Evolutionary conservation across 2,888 invertebrate species (phyloP), one percentile per base, ranked within the genome.

Genomic region (Phaonia tiefii): DNA sequence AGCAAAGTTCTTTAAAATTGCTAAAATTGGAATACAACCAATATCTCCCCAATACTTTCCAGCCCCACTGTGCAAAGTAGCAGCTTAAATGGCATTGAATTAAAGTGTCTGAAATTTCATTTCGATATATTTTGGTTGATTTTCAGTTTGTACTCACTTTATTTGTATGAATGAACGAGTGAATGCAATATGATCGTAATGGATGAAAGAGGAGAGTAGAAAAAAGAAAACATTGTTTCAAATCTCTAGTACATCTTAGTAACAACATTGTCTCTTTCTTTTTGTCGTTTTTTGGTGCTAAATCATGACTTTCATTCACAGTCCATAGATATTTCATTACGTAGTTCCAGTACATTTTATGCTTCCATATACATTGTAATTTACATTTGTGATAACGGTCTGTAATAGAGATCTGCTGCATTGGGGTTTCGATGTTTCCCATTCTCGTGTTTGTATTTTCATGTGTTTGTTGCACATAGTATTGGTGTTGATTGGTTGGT

Each of bases 81-180:
- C n/a, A n/a, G n/a, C n/a, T n/a, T n/a, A n/a, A n/a, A n/a, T 77
- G 77, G 60, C 80, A 74, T 74, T 72, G 63, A 76, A 15, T 39
- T 46, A 58, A 67, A 56, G 69, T 69, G 56, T 75, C 67, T 54
- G n/a, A 46, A 67, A 63, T 22, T 42, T 63, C 42, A 42, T 42
- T 63, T 63, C 26, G 22, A 20, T 42, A 42, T 63, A 8, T 63
- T 63, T 39, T 42, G 39, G 63, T 63, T 39, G 39, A 11, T 63
- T 63, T 20, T 42, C 42, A 22, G 5, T 42, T 51, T 63, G 22
- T 63, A 20, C 22, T 63, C 31, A 31, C 8, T 63, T 2, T 20
- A 60, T 60, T 37, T 60, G 15, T 39, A 10, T 58, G 58, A 37
- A 31, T 58, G 58, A 58, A 13, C 37, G 31, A 60, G 20, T 60